These are phyloP conservation scores for Cosmopolites sordidus DNA, from an alignment of 2,888 invertebrate genomes.

Conservation along the genomic window DNA sequence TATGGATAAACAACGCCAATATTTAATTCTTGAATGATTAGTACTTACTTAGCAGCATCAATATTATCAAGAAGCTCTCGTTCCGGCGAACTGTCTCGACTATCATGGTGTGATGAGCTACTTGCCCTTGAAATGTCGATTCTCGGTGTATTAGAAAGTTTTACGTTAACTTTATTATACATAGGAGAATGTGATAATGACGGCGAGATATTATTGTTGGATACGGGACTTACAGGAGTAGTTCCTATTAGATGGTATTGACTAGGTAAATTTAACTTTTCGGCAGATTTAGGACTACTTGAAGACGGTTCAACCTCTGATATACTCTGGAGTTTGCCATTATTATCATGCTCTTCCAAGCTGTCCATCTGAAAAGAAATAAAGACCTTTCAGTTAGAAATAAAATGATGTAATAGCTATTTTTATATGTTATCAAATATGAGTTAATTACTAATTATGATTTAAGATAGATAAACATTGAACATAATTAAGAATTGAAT, in stretches of 20 bases:
- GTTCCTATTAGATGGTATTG: slow-evolving; percentile 10
- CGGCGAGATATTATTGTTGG: slow-evolving; percentile 7
- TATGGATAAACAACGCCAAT: no score
- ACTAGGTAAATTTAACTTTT: not conserved
- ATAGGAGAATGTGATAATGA: slow-evolving; percentile 18
- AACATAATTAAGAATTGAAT: no score
- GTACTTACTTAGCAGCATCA: slow-evolving; percentile 38
- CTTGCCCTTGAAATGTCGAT: slow-evolving; percentile 88
- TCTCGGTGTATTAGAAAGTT: slow-evolving; percentile 71
- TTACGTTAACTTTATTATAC: slow-evolving; percentile 27
- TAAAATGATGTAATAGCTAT: no score
- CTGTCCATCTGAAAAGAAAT: slow-evolving; percentile 24
- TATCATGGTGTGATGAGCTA: slow-evolving; percentile 83
- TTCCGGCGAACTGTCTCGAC: slow-evolving; percentile 80
- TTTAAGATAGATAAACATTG: no score
- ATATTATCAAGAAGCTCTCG: slow-evolving; percentile 59
- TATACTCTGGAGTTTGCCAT: slow-evolving; percentile 6
- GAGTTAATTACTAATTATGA: no score
- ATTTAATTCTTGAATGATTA: not conserved
- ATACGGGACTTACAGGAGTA: slow-evolving; percentile 12
- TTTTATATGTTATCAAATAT: no score
- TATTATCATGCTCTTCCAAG: slow-evolving; percentile 15
- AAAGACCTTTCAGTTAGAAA: no score
- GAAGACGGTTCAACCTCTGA: slow-evolving; percentile 15
- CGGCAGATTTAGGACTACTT: slow-evolving; percentile 17